Percentiles rank a stretch among this genome's conserved stretches.
These are phyloP conservation scores for Ctenochaetus hawaiiensis DNA, from an alignment of 2,797 vertebrate species.

Conservation along the genomic window DNA sequence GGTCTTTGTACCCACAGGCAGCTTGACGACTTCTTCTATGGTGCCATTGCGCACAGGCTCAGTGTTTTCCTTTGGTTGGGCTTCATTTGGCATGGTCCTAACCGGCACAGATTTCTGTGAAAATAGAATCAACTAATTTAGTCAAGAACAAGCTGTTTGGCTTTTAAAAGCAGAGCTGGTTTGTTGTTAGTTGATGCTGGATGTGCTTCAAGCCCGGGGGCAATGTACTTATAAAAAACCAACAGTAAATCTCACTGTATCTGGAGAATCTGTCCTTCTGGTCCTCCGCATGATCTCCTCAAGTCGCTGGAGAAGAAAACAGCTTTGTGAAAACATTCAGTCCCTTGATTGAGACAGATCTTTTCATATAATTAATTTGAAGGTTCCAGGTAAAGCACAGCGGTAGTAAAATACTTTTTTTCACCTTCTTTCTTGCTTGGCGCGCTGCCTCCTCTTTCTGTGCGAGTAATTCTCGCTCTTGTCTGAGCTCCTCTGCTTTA, in stretches of 20 bases:
- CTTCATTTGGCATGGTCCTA: slow-evolving; percentile 59
- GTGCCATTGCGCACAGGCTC: slow-evolving; percentile 86
- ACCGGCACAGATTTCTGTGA: slow-evolving; percentile 68
- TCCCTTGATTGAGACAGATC: not conserved
- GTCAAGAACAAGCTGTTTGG: slow-evolving; percentile 21
- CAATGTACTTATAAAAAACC: slow-evolving; percentile 31
- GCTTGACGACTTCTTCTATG: slow-evolving; percentile 88
- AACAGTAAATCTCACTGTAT: slow-evolving; percentile 84
- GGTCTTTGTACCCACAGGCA: slow-evolving; percentile 87
- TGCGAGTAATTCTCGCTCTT: slow-evolving; percentile 91
- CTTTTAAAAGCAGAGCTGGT: slow-evolving; percentile 24
- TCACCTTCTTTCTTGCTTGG: slow-evolving; percentile 94
- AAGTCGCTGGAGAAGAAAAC: slow-evolving; percentile 87
- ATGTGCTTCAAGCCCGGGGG: slow-evolving; percentile 62
- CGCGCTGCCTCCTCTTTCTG: slow-evolving; percentile 94
- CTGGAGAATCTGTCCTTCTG: slow-evolving; percentile 89
- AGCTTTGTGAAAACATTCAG: slow-evolving; percentile 7
- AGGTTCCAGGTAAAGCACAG: not conserved
- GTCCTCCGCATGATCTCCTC: slow-evolving; percentile 99
- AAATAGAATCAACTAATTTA: slow-evolving; percentile 6
- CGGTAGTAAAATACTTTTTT: too few relatives aligned
- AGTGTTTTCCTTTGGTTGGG: slow-evolving; percentile 89
- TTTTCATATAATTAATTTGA: not conserved
- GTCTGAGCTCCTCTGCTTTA: slow-evolving; percentile 84
- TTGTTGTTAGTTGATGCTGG: slow-evolving; percentile 26